These are phyloP conservation scores for Tursiops truncatus DNA, from an alignment of 2,113 vertebrate genomes.

Conservation along the genomic window DNA sequence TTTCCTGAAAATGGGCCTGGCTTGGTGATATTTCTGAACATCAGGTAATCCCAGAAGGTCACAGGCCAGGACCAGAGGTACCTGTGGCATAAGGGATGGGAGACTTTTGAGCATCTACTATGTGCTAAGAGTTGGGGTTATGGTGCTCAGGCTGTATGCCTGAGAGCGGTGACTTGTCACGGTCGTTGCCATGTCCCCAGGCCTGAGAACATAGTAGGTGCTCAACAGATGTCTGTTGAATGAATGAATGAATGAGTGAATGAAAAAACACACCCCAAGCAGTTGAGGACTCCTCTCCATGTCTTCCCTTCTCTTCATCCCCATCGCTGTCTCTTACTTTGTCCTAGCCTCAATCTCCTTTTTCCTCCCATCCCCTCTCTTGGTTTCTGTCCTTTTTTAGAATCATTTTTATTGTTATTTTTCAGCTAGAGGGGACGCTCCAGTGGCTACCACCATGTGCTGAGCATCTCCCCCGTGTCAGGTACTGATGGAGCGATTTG, in stretches of 20 bases:
- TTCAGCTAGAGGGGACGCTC: not conserved
- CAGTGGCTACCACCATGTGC: not conserved
- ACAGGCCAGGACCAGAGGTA: not conserved
- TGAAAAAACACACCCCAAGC: not conserved
- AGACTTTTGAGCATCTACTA: not conserved
- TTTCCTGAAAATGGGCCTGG: not conserved
- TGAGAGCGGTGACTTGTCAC: not conserved
- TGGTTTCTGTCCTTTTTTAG: not conserved
- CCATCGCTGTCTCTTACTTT: not conserved
- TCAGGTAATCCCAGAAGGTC: not conserved
- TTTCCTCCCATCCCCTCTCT: not conserved
- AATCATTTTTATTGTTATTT: not conserved
- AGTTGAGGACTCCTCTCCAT: not conserved
- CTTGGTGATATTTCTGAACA: not conserved
- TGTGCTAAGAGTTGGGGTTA: not conserved
- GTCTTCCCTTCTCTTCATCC: not conserved
- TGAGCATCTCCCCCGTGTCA: not conserved
- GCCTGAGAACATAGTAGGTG: not conserved
- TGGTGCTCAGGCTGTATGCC: not conserved
- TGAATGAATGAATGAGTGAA: not conserved
- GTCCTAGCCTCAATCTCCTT: not conserved
- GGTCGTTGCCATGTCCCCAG: not conserved
- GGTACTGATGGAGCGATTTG: not conserved
- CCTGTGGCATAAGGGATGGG: not conserved
- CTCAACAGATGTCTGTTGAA: not conserved